Percentiles rank a stretch among this genome's conserved stretches.
Evolutionary conservation across 2,797 vertebrate genomes (phyloP).

Genomic region (Leptoclinus maculatus): DNA sequence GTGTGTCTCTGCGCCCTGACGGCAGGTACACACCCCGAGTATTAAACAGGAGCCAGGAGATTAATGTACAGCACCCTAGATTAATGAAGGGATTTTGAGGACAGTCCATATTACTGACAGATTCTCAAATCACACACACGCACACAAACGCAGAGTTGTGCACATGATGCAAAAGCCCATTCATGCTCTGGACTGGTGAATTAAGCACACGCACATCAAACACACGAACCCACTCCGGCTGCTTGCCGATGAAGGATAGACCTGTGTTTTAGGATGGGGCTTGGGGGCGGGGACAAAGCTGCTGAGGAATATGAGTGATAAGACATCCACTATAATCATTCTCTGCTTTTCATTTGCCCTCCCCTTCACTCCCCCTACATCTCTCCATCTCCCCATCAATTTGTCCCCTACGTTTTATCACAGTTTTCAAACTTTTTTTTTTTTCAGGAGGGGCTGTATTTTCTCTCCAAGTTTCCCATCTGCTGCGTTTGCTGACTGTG

Average conservation of each 20-base stretch:
- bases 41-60: conserved; percentile 52
- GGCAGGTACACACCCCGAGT: conserved; percentile 30
- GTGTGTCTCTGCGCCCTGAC: conserved; percentile 1
- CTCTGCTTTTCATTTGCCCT: conserved; percentile 46
- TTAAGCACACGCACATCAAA: conserved; percentile 11
- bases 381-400: conserved; percentile 60
- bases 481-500: conserved; percentile 59
- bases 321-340: conserved; percentile 58
- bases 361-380: conserved; percentile 31
- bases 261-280: conserved; percentile 29
- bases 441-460: conserved; percentile 40
- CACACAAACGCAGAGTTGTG: conserved; percentile 7
- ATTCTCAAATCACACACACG: conserved; percentile 26
- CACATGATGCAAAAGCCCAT: conserved; percentile 9
- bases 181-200: conserved; percentile 5
- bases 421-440: conserved; percentile 29
- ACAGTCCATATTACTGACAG: conserved; percentile 48
- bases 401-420: conserved; percentile 59
- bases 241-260: conserved; percentile 43
- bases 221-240: conserved; percentile 10
- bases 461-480: conserved; percentile 47
- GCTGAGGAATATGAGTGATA: conserved; percentile 67
- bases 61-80: conserved; percentile 41
- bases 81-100: conserved; percentile 60
- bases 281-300: conserved; percentile 45